Percentiles rank a stretch among this genome's conserved stretches.
Conservation (phyloP, 2,797 vertebrate genomes). For the Erethizon dorsatum region DNA sequence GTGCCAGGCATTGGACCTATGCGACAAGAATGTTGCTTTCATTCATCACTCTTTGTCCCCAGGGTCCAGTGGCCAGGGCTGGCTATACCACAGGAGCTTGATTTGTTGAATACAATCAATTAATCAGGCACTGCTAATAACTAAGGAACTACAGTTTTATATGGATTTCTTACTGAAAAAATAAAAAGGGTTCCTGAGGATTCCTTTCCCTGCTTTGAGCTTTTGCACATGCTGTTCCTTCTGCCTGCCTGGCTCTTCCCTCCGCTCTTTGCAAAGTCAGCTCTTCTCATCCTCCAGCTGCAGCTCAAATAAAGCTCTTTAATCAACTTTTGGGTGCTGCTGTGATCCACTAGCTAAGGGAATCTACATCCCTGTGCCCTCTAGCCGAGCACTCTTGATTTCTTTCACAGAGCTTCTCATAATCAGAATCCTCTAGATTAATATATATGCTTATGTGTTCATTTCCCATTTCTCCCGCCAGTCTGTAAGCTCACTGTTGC, state of each 20-base stretch:
- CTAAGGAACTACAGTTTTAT: slow-evolving; percentile 45
- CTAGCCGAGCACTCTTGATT: not conserved
- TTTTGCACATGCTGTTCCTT: not conserved
- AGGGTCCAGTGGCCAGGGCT: slow-evolving; percentile 44
- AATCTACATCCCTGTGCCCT: not conserved
- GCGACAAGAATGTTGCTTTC: slow-evolving; percentile 71
- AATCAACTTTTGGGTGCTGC: not conserved
- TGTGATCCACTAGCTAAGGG: not conserved
- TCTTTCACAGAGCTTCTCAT: not conserved
- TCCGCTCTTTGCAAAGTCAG: slow-evolving; percentile 19
- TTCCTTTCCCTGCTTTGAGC: not conserved
- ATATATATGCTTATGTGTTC: not conserved
- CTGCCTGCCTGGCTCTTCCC: not conserved
- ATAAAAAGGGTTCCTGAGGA: not conserved
- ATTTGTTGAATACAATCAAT: slow-evolving; percentile 58
- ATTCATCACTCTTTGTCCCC: slow-evolving; percentile 46
- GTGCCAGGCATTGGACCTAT: slow-evolving; percentile 49
- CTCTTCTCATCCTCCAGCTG: not conserved
- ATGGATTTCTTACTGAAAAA: not conserved
- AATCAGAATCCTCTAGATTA: not conserved
- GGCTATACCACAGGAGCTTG: not conserved
- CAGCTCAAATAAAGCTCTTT: not conserved
- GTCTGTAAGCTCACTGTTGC: not conserved
- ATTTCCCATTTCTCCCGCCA: not conserved
- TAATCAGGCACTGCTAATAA: slow-evolving; percentile 52